A percentile compares a stretch with the other conserved stretches of the same genome.
Evolutionary conservation across 2,888 invertebrate species (phyloP).

Genomic region (Hirtodrosophila duncani): DNA sequence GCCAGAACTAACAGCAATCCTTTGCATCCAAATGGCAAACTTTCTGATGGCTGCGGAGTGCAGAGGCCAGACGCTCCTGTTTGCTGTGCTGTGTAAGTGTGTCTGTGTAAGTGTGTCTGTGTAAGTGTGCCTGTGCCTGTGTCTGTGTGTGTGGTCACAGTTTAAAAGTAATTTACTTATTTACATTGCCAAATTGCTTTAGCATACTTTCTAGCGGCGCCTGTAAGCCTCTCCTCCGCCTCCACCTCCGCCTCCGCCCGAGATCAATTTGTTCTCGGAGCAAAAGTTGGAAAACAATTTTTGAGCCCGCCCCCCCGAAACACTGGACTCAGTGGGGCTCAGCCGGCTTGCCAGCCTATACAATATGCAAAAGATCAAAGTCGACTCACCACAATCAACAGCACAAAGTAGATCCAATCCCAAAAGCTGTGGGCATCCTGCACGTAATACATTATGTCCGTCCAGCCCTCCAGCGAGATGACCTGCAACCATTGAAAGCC

Average conservation of each 20-base stretch:
- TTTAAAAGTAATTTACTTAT: slow-evolving; percentile 54
- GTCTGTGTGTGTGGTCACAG: slow-evolving; percentile 17
- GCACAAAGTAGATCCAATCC: slow-evolving; percentile 99
- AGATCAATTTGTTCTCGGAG: slow-evolving; percentile 20
- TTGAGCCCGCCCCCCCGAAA: slow-evolving; percentile 1
- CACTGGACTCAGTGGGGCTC: slow-evolving; percentile 3
- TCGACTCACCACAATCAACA: slow-evolving; percentile 96
- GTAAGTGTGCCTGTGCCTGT: slow-evolving; percentile 8
- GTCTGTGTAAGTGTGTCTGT: too few species aligned
- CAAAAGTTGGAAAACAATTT: not conserved
- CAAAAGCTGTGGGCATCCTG: slow-evolving; percentile 99
- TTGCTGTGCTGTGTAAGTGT: not conserved
- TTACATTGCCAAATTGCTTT: slow-evolving; percentile 56
- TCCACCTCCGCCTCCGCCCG: not conserved
- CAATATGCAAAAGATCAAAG: slow-evolving; percentile 12
- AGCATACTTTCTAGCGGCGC: slow-evolving; percentile 8
- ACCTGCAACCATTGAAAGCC: slow-evolving; percentile 83
- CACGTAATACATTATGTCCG: slow-evolving; percentile 99
- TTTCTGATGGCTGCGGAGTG: too few species aligned
- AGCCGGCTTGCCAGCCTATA: slow-evolving; percentile 6
- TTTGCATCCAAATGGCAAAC: too few species aligned
- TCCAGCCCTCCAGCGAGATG: slow-evolving; percentile 99
- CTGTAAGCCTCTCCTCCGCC: not conserved
- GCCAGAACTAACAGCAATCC: too few species aligned
- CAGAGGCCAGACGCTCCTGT: too few species aligned